Evolutionary conservation across 1,140 invertebrate genomes (phyloP).

Genomic region (Nixonia krombeini): DNA sequence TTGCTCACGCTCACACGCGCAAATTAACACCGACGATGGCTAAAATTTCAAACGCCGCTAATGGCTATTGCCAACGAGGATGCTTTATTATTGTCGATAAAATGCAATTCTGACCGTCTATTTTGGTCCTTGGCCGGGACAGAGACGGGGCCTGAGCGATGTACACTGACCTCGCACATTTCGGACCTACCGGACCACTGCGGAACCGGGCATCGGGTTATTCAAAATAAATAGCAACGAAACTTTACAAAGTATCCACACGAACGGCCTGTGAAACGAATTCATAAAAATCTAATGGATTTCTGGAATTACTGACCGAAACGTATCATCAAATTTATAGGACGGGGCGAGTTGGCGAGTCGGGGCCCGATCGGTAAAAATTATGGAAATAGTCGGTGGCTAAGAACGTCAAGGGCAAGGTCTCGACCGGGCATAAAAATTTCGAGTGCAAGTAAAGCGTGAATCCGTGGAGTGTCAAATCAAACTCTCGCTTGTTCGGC

Average conservation of each 20-base stretch:
- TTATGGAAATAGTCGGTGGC: conserved; percentile 29
- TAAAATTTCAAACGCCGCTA: too few species aligned
- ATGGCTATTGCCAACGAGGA: background rate
- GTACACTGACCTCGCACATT: conserved; percentile 42
- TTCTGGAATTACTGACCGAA: conserved; percentile 4
- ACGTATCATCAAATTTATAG: conserved; percentile 19
- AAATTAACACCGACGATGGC: too few species aligned
- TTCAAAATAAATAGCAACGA: conserved; percentile 19
- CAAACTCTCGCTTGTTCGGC: conserved; percentile 39
- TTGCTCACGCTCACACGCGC: too few species aligned
- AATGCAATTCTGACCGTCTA: too few species aligned
- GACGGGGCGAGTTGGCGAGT: conserved; percentile 4
- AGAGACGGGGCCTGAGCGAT: too few species aligned
- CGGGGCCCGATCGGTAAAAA: conserved; percentile 9
- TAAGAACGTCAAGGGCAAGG: conserved; percentile 37
- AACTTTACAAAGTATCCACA: conserved; percentile 12
- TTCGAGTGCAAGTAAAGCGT: conserved; percentile 52
- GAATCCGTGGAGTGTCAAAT: conserved; percentile 58
- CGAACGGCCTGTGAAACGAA: conserved; percentile 10
- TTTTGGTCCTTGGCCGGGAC: too few species aligned
- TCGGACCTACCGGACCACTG: conserved; percentile 18
- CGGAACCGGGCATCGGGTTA: conserved; percentile 17
- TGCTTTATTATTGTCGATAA: too few species aligned
- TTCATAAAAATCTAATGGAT: conserved; percentile 16
- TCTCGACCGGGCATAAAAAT: conserved; percentile 32